phyloP scores from a whole-genome alignment of 2,888 invertebrate genomes.

The Petrolisthes cinctipes region DNA sequence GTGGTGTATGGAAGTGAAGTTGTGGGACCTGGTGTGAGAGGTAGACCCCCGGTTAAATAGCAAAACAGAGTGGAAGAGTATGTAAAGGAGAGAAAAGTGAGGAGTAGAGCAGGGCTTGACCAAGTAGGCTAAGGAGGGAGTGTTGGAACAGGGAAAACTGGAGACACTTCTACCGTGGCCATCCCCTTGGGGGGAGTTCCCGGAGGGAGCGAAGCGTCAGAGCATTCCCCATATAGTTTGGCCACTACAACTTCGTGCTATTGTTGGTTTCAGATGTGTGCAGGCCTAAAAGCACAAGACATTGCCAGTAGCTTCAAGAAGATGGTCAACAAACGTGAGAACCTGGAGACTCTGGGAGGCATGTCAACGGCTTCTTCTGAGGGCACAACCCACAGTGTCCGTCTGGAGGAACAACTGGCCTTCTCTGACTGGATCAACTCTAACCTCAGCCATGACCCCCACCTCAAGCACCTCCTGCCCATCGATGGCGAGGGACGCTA shows the following conservation, averaged over 20 bases:
- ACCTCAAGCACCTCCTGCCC: conserved; percentile 89
- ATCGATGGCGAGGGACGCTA: conserved; percentile 91
- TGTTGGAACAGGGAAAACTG: too few species aligned
- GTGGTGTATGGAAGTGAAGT: too few species aligned
- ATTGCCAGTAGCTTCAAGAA: conserved; percentile 93
- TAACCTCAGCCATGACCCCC: conserved; percentile 88
- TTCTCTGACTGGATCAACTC: conserved; percentile 99
- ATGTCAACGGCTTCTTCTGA: conserved; percentile 94
- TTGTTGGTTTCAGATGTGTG: conserved; percentile 77
- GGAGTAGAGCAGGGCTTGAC: too few species aligned
- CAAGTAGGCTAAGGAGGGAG: too few species aligned
- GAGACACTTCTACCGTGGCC: too few species aligned
- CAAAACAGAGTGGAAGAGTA: too few species aligned
- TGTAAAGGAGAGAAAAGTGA: too few species aligned
- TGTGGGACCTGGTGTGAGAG: too few species aligned
- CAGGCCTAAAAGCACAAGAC: conserved; percentile 89
- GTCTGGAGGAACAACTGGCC: conserved; percentile 94
- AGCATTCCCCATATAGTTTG: not conserved
- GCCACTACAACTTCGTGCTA: not conserved
- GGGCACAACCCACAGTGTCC: conserved; percentile 95
- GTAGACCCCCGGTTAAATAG: too few species aligned
- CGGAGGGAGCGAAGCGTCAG: too few species aligned
- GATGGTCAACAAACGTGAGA: conserved; percentile 90
- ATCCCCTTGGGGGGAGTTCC: too few species aligned
- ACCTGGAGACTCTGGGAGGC: conserved; percentile 90